Evolutionary conservation across 2,888 invertebrate genomes (phyloP).

Genomic region (Melikaiella ostensackeni): DNA sequence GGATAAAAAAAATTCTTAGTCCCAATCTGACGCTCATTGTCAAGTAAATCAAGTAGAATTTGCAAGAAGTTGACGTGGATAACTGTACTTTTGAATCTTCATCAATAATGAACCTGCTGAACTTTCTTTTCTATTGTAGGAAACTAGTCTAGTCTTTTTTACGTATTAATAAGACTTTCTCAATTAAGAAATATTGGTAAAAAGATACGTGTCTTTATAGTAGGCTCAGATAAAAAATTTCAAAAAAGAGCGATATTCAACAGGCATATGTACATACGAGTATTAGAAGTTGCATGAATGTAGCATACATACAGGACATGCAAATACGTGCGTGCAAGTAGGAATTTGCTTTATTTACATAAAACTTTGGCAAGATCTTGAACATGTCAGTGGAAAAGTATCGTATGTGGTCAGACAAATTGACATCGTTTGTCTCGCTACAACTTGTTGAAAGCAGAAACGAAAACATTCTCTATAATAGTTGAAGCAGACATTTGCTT

Average conservation of each 20-base stretch:
- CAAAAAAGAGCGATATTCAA: background rate
- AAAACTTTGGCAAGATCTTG: constrained; percentile 18
- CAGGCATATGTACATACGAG: background rate
- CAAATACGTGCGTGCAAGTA: background rate
- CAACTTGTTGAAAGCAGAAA: constrained; percentile 16
- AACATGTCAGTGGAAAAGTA: constrained; percentile 28
- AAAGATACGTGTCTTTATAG: too few species aligned
- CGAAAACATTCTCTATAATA: constrained; percentile 16
- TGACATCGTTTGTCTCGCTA: constrained; percentile 20
- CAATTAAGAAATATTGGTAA: too few species aligned
- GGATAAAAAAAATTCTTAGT: constrained; percentile 1
- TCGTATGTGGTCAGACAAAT: constrained; percentile 18
- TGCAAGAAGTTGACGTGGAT: background rate
- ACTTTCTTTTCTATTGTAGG: background rate
- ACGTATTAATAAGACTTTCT: too few species aligned
- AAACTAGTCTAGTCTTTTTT: background rate
- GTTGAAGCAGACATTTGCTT: background rate
- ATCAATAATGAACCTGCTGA: constrained; percentile 15
- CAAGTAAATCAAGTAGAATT: constrained; percentile 10
- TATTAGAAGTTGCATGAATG: background rate
- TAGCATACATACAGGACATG: background rate
- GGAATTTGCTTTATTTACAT: constrained; percentile 22
- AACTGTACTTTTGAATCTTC: background rate
- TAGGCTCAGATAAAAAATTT: too few species aligned
- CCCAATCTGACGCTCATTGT: constrained; percentile 8